These are phyloP conservation scores for Prunella himalayana DNA, from an alignment of 2,113 vertebrate genomes.

Conservation along the genomic window DNA sequence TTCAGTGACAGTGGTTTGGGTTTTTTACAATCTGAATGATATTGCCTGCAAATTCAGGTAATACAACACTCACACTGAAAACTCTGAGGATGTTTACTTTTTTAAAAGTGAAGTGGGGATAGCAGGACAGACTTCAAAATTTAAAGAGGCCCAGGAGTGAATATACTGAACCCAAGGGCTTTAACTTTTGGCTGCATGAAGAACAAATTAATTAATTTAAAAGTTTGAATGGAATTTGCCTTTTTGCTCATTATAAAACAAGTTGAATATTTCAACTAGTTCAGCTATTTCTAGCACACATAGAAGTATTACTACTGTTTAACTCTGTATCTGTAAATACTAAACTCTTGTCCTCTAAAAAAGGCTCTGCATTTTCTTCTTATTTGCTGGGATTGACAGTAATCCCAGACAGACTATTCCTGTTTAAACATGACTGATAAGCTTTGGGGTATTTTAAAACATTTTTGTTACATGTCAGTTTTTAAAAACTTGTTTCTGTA, in stretches of 20 bases:
- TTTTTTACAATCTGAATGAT: background rate
- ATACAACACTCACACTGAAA: background rate
- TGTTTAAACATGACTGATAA: background rate
- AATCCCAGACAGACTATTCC: background rate
- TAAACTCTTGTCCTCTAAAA: background rate
- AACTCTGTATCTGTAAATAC: background rate
- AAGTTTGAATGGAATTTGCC: background rate
- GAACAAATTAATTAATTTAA: background rate
- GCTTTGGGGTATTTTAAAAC: background rate
- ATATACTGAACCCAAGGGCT: background rate
- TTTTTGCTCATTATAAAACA: background rate
- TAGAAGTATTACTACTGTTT: background rate
- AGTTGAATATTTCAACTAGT: background rate
- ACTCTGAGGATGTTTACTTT: background rate
- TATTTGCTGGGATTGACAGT: background rate
- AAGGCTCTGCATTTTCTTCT: background rate
- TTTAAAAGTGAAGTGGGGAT: background rate
- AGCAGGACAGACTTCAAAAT: background rate
- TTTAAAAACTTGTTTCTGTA: background rate
- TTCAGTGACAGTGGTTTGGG: background rate
- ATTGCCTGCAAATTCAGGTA: background rate
- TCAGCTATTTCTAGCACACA: background rate
- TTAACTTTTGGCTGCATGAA: background rate
- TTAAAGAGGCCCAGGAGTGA: rapidly evolving
- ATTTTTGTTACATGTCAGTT: background rate